Evolutionary conservation across 2,888 invertebrate species (phyloP), one percentile per base, ranked within the genome.

Genomic region (Perizoma affinitatum): DNA sequence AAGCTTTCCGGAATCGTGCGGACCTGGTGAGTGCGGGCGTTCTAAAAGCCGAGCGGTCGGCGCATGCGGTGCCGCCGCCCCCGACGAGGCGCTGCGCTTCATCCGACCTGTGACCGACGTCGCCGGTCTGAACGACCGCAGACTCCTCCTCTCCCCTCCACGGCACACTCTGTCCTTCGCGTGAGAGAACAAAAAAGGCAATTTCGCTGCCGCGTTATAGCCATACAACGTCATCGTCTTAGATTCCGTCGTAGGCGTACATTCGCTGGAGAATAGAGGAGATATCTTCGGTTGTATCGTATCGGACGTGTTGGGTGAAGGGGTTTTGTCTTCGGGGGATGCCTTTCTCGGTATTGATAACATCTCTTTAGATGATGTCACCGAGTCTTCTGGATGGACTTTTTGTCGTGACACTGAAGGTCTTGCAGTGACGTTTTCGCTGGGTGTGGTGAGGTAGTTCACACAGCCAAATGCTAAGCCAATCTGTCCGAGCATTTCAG

Each of bases 401-500:
- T 82, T 85, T 62, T 90, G 92, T 7, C 88, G 72, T 4, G 88
- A 87, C 4, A 78, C 84, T 0, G 84, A 75, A 38, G 80, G 73
- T 11, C 77, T 69, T 6, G 71, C 72, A 9, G 74, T 70, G 6
- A 75, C 72, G 40, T 65, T 72, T 59, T 86, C 86, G 63, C 77
- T 75, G 35, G 87, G 84, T 10, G 90, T 86, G 33, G 92, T 84
- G 35, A 93, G 70, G 71, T 93, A 93, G 76, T 93, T 93, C 58
- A 93, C 92, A 82, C 92, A 92, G 56, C 93, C 93, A 80, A 93
- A 92, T 5, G 93, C 93, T 50, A 93, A 78, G 5, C 93, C 93
- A 74, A 93, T 93, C 74, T 93, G 93, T 7, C 93, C 93, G 64
- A 93, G 83, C 93, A 93, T 93, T 74, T 93, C 93, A 22, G 93